phyloP scores from a whole-genome alignment of 2,888 invertebrate species.

The Crioceris asparagi region DNA sequence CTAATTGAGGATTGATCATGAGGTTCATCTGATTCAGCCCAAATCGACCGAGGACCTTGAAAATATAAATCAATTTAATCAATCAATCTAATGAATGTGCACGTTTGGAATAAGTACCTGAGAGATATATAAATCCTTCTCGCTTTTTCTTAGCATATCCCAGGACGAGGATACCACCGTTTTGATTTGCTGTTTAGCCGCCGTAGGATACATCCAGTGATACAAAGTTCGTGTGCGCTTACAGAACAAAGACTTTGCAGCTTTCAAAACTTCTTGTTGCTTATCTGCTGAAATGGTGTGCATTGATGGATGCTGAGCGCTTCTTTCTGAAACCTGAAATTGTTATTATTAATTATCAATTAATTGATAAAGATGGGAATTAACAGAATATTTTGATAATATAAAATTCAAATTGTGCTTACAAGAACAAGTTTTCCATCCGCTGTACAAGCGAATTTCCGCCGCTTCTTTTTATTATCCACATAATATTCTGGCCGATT shows the following conservation, averaged over 20 bases:
- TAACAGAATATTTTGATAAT: too few species aligned
- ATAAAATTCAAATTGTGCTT: too few species aligned
- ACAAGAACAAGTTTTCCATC: too few species aligned
- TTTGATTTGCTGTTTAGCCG: constrained; percentile 37
- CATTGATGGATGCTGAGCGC: too few species aligned
- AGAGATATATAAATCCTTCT: constrained; percentile 39
- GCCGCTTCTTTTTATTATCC: too few species aligned
- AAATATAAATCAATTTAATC: neutral
- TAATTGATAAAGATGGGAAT: too few species aligned
- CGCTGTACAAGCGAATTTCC: too few species aligned
- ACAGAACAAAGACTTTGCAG: constrained; percentile 38
- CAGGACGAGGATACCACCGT: constrained; percentile 34
- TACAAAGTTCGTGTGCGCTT: constrained; percentile 39
- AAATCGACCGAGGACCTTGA: constrained; percentile 36
- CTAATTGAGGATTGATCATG: constrained; percentile 39
- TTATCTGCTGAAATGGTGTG: constrained; percentile 11
- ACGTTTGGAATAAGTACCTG: constrained; percentile 29
- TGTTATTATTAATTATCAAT: too few species aligned
- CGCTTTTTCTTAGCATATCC: constrained; percentile 34
- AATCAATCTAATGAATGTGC: neutral
- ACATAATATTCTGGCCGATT: too few species aligned
- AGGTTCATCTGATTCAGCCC: constrained; percentile 33
- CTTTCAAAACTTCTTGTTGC: constrained; percentile 34
- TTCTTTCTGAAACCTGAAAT: too few species aligned
- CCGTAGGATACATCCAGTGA: constrained; percentile 39